Evolutionary conservation across 2,797 vertebrate species (phyloP).

Genomic region (Chelmon rostratus): DNA sequence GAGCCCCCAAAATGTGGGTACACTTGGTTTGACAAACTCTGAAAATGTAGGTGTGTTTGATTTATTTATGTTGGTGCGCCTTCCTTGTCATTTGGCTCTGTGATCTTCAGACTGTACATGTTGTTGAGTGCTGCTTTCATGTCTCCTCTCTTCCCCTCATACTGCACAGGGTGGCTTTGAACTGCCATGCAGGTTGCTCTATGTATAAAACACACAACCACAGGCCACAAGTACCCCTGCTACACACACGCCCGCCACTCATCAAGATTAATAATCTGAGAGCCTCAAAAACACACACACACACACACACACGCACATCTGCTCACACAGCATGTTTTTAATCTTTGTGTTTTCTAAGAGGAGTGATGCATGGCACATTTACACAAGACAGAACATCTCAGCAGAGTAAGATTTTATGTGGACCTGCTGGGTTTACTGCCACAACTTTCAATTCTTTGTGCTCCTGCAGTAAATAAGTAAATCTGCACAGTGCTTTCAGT

Average conservation of each 20-base stretch:
- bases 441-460: background rate
- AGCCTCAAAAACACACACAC: slow-evolving; percentile 59
- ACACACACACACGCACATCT: slow-evolving; percentile 22
- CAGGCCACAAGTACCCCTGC: slow-evolving; percentile 63
- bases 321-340: slow-evolving; percentile 37
- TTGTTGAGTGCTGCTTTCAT: slow-evolving; percentile 82
- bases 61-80: slow-evolving; percentile 77
- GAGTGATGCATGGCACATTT: slow-evolving; percentile 29
- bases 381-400: background rate
- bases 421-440: background rate
- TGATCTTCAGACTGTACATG: slow-evolving; percentile 74
- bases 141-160: slow-evolving; percentile 72
- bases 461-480: too few relatives aligned
- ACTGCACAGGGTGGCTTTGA: slow-evolving; percentile 77
- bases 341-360: slow-evolving; percentile 41
- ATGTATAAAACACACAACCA: slow-evolving; percentile 60
- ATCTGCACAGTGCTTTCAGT: background rate
- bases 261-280: slow-evolving; percentile 53
- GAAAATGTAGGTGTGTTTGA: slow-evolving; percentile 71
- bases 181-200: slow-evolving; percentile 79
- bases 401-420: background rate
- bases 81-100: slow-evolving; percentile 58
- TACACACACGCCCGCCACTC: slow-evolving; percentile 52
- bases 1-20: slow-evolving; percentile 70
- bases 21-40: slow-evolving; percentile 66